Evolutionary conservation across 2,888 invertebrate genomes (phyloP).

Genomic region (Rhamphomyia laevipes): DNA sequence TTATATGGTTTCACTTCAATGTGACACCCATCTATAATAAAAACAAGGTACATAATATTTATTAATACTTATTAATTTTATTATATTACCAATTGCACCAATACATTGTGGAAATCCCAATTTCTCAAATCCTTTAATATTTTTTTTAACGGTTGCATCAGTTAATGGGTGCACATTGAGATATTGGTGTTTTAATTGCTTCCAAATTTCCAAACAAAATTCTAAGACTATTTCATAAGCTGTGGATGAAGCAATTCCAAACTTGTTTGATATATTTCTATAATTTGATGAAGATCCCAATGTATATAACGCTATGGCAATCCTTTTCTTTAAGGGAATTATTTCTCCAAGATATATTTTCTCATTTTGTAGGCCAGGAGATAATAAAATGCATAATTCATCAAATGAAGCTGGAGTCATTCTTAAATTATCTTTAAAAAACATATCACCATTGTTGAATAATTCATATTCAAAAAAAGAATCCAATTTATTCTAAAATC

Average conservation of each 20-base stretch:
- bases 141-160: no score
- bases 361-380: not conserved
- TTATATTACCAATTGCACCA: no score
- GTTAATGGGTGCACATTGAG: not conserved
- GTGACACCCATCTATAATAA: no score
- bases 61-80: no score
- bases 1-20: no score
- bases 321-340: not conserved
- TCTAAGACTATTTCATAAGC: not conserved
- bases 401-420: not conserved
- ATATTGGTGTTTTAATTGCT: not conserved
- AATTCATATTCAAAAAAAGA: not conserved
- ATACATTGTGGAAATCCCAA: no score
- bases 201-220: not conserved
- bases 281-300: not conserved
- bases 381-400: not conserved
- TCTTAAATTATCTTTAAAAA: not conserved
- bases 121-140: no score
- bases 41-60: no score
- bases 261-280: not conserved
- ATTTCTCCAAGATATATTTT: not conserved
- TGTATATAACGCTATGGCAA: not conserved
- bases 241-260: not conserved
- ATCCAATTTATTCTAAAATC: no score
- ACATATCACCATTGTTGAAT: not conserved